Evolutionary conservation across 2,797 vertebrate genomes (phyloP), one percentile per base, ranked within the genome.

Genomic region (Ciconia nigra): DNA sequence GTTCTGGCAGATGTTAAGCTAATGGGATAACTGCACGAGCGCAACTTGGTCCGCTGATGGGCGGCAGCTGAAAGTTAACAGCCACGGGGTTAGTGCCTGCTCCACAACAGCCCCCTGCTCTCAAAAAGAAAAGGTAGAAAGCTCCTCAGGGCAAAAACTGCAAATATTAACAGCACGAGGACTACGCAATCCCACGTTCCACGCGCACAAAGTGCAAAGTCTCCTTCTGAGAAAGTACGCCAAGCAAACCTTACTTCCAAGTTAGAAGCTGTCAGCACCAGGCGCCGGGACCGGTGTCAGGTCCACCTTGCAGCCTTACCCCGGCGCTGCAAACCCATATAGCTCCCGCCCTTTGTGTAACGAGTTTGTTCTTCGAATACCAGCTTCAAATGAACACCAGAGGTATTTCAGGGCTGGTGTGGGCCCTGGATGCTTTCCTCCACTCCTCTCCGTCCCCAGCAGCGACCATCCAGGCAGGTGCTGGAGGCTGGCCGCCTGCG

Each of bases 1-100:
- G 67, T 88, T 85, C 88, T 52, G 96, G 90, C 61, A 96, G 85
- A 67, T 84, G 89, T 41, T 8, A n/a, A 54, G 66, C 88, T 91
- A 28, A 93, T 49, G 92, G 91, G 87, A 69, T 95, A 58, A 83
- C 54, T 22, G 93, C 17, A 28, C 7, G 14, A 63, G 80, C 4
- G 0, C 80, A 59, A 90, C 93, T 59, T 11, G 0, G 58, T 6
- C 54, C 4, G 24, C 29, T 0, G 72, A 25, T 4, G 65, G n/a
- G 33, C 7, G 11, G 74, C 55, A 26, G 44, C 41, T 46, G 58
- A 7, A 65, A 42, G 28, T 9, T 41, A 12, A 12, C 70, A 15
- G 78, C 42, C 89, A 9, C 1, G 0, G 70, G 73, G 41, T 2
- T 2, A 25, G 28, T 3, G 41, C 35, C 62, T 3, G 73, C 79